These are phyloP conservation scores for Hydrozoanthus tunicans DNA, from an alignment of 64 coral and sea anemone genomes.

Conservation along the genomic window DNA sequence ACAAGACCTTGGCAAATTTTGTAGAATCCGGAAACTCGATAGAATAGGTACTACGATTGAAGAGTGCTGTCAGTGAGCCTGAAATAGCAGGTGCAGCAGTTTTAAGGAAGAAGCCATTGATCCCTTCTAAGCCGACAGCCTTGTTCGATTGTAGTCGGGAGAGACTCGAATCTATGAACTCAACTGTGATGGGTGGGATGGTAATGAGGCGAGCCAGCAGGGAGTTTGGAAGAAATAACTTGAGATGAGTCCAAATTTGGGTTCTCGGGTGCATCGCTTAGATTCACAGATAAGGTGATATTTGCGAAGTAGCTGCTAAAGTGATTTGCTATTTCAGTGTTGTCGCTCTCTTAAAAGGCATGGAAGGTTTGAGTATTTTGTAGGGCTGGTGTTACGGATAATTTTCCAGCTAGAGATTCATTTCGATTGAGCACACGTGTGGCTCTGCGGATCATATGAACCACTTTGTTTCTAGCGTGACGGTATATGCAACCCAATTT, in stretches of 20 bases:
- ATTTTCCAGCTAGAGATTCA: constrained; percentile 43
- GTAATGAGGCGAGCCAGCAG: constrained; percentile 38
- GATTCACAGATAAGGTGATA: constrained; percentile 20
- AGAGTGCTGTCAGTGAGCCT: constrained; percentile 50
- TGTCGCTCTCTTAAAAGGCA: background rate
- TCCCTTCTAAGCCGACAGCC: constrained; percentile 52
- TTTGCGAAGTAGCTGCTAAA: constrained; percentile 39
- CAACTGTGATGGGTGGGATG: constrained; percentile 50
- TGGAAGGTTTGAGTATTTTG: constrained; percentile 33
- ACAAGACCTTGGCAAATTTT: constrained; percentile 50
- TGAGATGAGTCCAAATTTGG: constrained; percentile 9
- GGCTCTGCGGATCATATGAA: constrained; percentile 41
- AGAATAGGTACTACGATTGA: constrained; percentile 54
- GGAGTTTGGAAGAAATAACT: constrained; percentile 19
- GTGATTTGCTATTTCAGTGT: constrained; percentile 10
- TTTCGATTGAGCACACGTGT: constrained; percentile 31
- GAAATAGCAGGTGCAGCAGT: constrained; percentile 45
- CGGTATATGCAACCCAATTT: constrained; percentile 6
- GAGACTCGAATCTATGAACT: constrained; percentile 45
- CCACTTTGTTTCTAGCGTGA: constrained; percentile 7
- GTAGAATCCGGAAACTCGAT: constrained; percentile 44
- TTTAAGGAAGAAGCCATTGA: constrained; percentile 60
- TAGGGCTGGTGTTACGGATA: constrained; percentile 25
- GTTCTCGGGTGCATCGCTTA: constrained; percentile 38
- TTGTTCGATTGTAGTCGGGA: constrained; percentile 42